Percentiles rank a stretch among this genome's conserved stretches.
These are phyloP conservation scores for Balanococcus diminutus DNA, from an alignment of 2,888 invertebrate species.

Conservation along the genomic window DNA sequence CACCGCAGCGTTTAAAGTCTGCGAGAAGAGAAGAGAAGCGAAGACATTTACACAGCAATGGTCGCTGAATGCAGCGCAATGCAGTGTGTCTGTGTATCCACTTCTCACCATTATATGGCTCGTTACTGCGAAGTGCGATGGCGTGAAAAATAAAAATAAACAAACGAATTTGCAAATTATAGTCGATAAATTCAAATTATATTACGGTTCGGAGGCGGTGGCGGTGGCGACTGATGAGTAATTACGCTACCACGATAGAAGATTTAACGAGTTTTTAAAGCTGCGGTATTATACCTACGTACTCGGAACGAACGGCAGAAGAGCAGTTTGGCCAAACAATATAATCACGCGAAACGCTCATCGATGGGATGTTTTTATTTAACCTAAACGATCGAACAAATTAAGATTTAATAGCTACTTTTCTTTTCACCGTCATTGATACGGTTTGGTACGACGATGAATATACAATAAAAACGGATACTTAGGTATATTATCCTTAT, in stretches of 20 bases:
- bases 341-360: background rate
- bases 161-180: background rate
- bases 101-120: background rate
- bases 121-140: background rate
- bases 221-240: background rate
- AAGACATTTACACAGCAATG: background rate
- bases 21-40: background rate
- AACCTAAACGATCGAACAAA: slow-evolving; percentile 17
- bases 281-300: background rate
- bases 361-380: slow-evolving; percentile 4
- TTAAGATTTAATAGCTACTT: slow-evolving; percentile 23
- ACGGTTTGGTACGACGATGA: background rate
- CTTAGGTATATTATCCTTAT: background rate
- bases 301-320: background rate
- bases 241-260: background rate
- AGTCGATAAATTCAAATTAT: background rate
- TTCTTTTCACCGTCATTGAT: slow-evolving; percentile 20
- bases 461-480: background rate
- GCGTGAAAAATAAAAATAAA: background rate
- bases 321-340: background rate
- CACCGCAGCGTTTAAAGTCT: background rate
- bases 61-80: background rate
- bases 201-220: background rate
- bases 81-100: background rate
- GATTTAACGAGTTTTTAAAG: background rate